These are phyloP conservation scores for Scaptodrosophila lebanonensis DNA, from an alignment of 1,140 invertebrate genomes.

Conservation along the genomic window DNA sequence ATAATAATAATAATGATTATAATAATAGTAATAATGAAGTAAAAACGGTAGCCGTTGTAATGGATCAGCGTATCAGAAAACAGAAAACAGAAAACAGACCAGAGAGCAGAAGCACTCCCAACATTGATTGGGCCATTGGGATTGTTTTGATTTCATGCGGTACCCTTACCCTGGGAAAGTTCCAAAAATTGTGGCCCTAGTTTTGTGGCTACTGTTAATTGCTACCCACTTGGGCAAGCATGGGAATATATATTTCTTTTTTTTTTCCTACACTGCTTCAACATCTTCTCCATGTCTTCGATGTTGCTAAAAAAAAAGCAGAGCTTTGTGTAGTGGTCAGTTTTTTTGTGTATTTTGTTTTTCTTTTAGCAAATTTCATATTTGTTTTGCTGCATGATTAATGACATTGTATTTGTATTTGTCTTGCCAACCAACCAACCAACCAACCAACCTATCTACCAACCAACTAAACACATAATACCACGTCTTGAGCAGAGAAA, in stretches of 20 bases:
- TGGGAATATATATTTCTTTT: constrained; percentile 47
- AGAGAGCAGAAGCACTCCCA: no score
- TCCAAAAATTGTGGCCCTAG: constrained; percentile 28
- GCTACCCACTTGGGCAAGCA: constrained; percentile 31
- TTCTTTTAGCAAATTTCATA: constrained; percentile 17
- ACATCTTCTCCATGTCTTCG: constrained; percentile 6
- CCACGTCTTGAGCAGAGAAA: no score
- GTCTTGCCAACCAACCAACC: no score
- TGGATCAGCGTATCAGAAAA: no score
- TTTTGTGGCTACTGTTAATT: constrained; percentile 59
- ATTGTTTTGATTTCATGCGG: not conserved
- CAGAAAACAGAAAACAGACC: no score
- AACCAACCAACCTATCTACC: no score
- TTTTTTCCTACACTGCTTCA: constrained; percentile 10
- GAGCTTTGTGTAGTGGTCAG: no score
- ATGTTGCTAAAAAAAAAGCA: no score
- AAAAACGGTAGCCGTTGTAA: constrained; percentile 39
- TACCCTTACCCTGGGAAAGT: constrained; percentile 37
- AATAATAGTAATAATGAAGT: no score
- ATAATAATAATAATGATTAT: no score
- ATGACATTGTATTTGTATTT: constrained; percentile 20
- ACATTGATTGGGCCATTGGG: not conserved
- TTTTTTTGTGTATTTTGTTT: not conserved
- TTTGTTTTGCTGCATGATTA: constrained; percentile 27
- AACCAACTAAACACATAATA: no score